A percentile compares a stretch with the other conserved stretches of the same genome.
phyloP scores from a whole-genome alignment of 2,888 invertebrate species.

The Cremastinae sp. region DNA sequence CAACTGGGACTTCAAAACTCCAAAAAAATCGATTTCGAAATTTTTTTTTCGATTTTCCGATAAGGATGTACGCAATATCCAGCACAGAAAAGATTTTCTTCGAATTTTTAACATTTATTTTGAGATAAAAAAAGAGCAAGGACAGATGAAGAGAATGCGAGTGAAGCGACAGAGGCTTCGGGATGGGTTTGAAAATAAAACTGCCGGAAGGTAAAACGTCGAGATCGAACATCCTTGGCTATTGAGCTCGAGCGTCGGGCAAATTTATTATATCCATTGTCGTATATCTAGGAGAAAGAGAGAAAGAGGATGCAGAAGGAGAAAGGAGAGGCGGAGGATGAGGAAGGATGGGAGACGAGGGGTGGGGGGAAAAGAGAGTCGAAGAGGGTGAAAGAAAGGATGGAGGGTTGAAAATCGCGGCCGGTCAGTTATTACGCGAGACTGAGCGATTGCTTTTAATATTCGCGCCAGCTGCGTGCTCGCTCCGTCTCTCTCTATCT shows the following conservation, averaged over 20 bases:
- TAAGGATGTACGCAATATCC: no score
- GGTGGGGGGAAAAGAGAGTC: slow-evolving; percentile 5
- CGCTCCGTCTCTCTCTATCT: slow-evolving; percentile 54
- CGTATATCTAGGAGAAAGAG: slow-evolving; percentile 26
- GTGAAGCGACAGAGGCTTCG: not conserved
- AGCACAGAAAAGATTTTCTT: no score
- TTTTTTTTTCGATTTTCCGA: no score
- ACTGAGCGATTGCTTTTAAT: slow-evolving; percentile 78
- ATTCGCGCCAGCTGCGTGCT: slow-evolving; percentile 74
- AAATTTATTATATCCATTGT: slow-evolving; percentile 65
- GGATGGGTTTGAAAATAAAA: slow-evolving; percentile 6
- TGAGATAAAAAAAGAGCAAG: not conserved
- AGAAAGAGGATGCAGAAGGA: not conserved
- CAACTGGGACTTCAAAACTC: no score
- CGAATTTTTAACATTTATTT: slow-evolving; percentile 20
- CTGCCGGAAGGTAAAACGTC: slow-evolving; percentile 49
- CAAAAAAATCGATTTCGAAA: no score
- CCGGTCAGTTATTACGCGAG: slow-evolving; percentile 74
- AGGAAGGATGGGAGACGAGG: slow-evolving; percentile 6
- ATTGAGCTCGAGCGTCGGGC: slow-evolving; percentile 51
- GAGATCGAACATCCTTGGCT: slow-evolving; percentile 43
- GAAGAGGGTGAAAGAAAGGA: slow-evolving; percentile 40
- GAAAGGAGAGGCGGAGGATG: slow-evolving; percentile 14
- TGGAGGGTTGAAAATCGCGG: slow-evolving; percentile 64
- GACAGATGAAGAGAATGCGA: not conserved